phyloP scores from a whole-genome alignment of 2,113 vertebrate species.

The Mirounga angustirostris region DNA sequence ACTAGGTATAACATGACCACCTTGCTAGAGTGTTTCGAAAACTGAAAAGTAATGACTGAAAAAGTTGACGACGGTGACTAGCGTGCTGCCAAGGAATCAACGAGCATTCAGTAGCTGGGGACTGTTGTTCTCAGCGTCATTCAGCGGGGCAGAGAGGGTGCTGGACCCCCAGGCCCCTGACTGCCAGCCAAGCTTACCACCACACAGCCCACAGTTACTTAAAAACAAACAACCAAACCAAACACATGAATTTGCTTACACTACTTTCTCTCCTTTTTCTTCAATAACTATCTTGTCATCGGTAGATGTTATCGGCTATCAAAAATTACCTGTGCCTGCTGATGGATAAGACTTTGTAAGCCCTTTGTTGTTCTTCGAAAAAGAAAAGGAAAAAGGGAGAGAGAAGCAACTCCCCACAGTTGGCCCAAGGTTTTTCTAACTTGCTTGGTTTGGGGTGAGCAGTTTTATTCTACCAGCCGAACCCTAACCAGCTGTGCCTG shows the following conservation, averaged over 20 bases:
- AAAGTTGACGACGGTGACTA: conserved; percentile 29
- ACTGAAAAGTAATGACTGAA: conserved; percentile 54
- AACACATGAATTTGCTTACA: not conserved
- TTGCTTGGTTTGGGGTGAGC: not conserved
- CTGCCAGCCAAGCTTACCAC: not conserved
- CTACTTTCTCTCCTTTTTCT: not conserved
- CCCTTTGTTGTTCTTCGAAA: not conserved
- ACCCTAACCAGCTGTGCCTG: not conserved
- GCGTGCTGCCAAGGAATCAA: not conserved
- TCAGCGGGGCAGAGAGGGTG: not conserved
- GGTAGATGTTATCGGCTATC: not conserved
- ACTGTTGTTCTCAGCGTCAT: not conserved
- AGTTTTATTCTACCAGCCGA: not conserved
- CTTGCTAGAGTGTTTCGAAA: conserved; percentile 30
- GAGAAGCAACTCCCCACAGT: not conserved
- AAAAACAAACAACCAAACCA: not conserved
- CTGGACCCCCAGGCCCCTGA: not conserved
- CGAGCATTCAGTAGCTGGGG: not conserved
- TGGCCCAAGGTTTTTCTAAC: not conserved
- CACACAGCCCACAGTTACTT: not conserved
- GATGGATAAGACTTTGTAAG: not conserved
- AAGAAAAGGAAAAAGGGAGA: not conserved
- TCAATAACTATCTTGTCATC: not conserved
- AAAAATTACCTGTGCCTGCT: not conserved
- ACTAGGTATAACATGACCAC: not conserved